Conservation (phyloP, 1,140 invertebrate species). For the Drosophila leontia region DNA sequence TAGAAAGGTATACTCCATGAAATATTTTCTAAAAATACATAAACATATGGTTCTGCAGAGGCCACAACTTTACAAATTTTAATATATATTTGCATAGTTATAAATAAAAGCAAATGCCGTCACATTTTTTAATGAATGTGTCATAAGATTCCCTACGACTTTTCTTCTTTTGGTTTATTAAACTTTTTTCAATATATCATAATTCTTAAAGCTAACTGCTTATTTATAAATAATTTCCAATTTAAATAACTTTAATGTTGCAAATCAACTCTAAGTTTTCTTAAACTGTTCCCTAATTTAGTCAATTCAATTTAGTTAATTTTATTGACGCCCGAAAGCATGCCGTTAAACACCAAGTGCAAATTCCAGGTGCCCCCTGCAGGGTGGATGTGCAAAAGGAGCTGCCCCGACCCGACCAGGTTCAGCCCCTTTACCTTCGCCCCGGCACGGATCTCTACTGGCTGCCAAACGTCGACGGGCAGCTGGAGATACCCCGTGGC, state of each 20-base stretch:
- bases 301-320: not conserved
- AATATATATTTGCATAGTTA: too few species aligned
- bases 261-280: not conserved
- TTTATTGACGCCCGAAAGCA: not conserved
- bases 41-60: not conserved
- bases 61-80: not conserved
- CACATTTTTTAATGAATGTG: too few species aligned
- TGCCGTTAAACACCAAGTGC: not conserved
- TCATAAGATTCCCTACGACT: too few species aligned
- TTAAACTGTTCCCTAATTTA: not conserved
- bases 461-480: conserved; percentile 62
- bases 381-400: conserved; percentile 65
- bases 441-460: conserved; percentile 60
- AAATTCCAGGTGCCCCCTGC: conserved; percentile 52
- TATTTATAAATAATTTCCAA: not conserved
- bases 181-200: too few species aligned
- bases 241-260: not conserved
- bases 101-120: too few species aligned
- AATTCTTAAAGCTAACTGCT: too few species aligned
- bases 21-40: not conserved
- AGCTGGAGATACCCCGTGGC: conserved; percentile 58
- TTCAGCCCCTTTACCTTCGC: conserved; percentile 69
- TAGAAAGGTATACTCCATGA: not conserved
- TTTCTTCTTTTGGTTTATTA: too few species aligned
- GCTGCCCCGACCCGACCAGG: conserved; percentile 39